Base-by-base conservation (phyloP, 1,140 invertebrate species). In the Drosophila jambulina region DNA sequence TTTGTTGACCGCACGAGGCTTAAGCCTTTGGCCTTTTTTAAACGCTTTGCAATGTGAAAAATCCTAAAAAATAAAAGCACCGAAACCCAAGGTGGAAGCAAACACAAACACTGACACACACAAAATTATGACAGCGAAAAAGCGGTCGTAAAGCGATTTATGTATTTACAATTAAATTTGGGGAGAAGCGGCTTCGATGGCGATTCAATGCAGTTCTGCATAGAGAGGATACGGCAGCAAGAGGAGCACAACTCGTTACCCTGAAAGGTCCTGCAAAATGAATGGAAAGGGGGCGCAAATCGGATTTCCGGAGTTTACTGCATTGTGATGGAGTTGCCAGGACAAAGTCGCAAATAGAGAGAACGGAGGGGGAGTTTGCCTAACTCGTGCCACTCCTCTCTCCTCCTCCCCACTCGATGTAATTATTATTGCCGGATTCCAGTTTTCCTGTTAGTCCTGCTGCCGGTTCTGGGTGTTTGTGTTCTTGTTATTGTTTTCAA, bases 351-450 rank as follows among this genome's bases (percentile, higher is more conserved):
- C 53, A 58, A 72, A 40, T 58, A 32, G 67, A 71, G 67, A 49
- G 43, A 19, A 38, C 36, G 34, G 25, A 23, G 40, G 12, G 23
- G 15, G 34, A 68, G 17, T 40, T 32, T 21, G 54, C 40, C 54
- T 46, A 34, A 27, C 51, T 60, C 51, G 57, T 40, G 8, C 10
- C 12, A 13, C 32, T 21, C 19, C 25, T 49, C 1, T 9, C 8
- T 34, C 13, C 27, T 15, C 19, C 34, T 36, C 43, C 36, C 40
- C 34, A 27, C 42, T 72, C 54, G 23, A 74, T 74, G 68, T 74
- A 74, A 74, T 74, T 74, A 74, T 60, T 74, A 72, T 80, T 80
- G 76, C 58, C 59, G 63, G 61, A 75, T 64, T 58, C 48, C 49
- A 34, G 32, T 36, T 67, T 59, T 68, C 57, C 75, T 60, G 58